Evolutionary conservation across 2,113 vertebrate genomes (phyloP).

Genomic region (Solea solea): DNA sequence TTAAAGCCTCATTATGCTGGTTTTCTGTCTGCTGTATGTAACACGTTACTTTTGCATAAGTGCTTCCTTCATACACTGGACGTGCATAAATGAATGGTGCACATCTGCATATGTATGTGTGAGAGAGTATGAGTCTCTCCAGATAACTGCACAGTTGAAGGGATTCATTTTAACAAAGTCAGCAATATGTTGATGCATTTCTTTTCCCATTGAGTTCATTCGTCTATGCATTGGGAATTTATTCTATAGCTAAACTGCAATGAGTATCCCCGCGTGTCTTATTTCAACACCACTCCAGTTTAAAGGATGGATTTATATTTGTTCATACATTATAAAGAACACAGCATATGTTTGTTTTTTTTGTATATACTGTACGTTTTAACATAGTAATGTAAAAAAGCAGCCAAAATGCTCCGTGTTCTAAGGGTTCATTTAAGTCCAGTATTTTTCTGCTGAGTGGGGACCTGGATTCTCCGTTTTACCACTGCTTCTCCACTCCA

Average conservation of each 20-base stretch:
- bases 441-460: too few relatives aligned
- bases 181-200: slow-evolving; percentile 67
- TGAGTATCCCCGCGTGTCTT: slow-evolving; percentile 46
- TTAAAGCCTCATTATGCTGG: too few relatives aligned
- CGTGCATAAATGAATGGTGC: too few relatives aligned
- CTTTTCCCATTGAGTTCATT: slow-evolving; percentile 21
- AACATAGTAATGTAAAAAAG: too few relatives aligned
- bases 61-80: too few relatives aligned
- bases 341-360: too few relatives aligned
- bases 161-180: slow-evolving; percentile 64
- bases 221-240: slow-evolving; percentile 46
- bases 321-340: too few relatives aligned
- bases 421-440: too few relatives aligned
- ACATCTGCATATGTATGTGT: not conserved
- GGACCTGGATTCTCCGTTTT: not conserved
- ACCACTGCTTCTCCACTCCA: not conserved
- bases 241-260: slow-evolving; percentile 62
- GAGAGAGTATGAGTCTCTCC: slow-evolving; percentile 4
- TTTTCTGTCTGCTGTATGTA: too few relatives aligned
- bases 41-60: too few relatives aligned
- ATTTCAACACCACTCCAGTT: slow-evolving; percentile 31
- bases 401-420: too few relatives aligned
- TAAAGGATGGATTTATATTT: not conserved
- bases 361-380: too few relatives aligned
- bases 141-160: slow-evolving; percentile 66